Base-by-base conservation (phyloP, 1,140 invertebrate genomes). In the Ptiloglossa arizonensis region DNA sequence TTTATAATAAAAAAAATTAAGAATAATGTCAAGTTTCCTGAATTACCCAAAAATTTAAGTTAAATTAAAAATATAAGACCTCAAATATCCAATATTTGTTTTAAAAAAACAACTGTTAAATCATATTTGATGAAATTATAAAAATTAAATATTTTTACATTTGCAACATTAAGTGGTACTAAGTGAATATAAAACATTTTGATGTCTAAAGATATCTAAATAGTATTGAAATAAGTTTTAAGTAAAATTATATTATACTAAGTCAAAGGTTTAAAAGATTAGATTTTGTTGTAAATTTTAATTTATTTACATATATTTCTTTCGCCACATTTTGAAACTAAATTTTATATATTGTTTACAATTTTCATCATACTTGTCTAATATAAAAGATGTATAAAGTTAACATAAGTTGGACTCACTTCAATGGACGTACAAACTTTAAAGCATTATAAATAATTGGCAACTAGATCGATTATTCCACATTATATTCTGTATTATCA, bases 301-400 rank as follows among this genome's bases (percentile, higher is more conserved):
- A 67, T 74, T 54, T 74, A 56, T 56, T 74, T 67, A 46, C 38
- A 74, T 32, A 27, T 46, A 27, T 27, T 41, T 13, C 17, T 27
- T 56, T 2, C 29, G 6, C 0, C 50, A 74, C 5, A 24, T 32
- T 35, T 56, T 19, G 8, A 66, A 67, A 67, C 4, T 9, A 35
- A 44, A 44, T 54, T 27, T 15, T 29, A 73, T 19, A 35, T 22
- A 32, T 19, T 8, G 15, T 66, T 24, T 48, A 68, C 5, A 46
- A 15, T 67, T 68, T 19, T 46, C 8, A 0, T 38, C 24, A 35
- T 22, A 27, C 5, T 17, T 41, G 11, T 38, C 2, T 11, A 62
- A 52, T 38, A 35, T 17, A 67, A 46, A 75, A 75, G 1, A 8
- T 64, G n/a, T 54, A 22, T 13, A 54, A 54, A 41, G 17, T 35